Evolutionary conservation across 2,797 vertebrate species (phyloP).

Genomic region (Eupleurogrammus muticus): DNA sequence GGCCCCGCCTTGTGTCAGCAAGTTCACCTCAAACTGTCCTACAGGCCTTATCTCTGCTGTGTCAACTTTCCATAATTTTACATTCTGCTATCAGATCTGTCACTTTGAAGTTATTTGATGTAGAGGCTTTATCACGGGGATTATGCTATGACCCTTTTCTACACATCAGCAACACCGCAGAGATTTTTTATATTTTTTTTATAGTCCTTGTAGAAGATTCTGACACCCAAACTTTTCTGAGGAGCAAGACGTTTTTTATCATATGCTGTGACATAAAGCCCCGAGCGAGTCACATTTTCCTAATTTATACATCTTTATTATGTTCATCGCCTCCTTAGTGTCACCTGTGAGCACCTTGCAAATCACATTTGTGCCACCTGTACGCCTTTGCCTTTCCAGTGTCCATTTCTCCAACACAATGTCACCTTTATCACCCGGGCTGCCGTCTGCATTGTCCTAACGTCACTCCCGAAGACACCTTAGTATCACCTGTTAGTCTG

Average conservation of each 20-base stretch:
- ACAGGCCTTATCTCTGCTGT: constrained; percentile 6
- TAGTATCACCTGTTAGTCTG: constrained; percentile 75
- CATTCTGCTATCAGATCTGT: constrained; percentile 15
- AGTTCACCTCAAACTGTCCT: constrained; percentile 14
- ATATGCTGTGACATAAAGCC: background rate
- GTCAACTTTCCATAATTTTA: constrained; percentile 6
- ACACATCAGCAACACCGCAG: background rate
- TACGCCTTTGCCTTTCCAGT: constrained; percentile 19
- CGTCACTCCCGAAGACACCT: constrained; percentile 58
- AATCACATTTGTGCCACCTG: constrained; percentile 48
- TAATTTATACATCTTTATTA: background rate
- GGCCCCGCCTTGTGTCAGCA: too few species aligned
- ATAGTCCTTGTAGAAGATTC: too few species aligned
- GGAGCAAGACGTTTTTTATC: too few species aligned
- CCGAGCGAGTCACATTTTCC: background rate
- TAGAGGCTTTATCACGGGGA: background rate
- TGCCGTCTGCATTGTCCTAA: constrained; percentile 20
- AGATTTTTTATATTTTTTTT: too few species aligned
- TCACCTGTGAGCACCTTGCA: constrained; percentile 31
- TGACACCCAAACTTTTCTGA: too few species aligned
- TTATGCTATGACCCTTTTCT: background rate
- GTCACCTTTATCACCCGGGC: constrained; percentile 56
- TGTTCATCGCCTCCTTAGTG: constrained; percentile 8
- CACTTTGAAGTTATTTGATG: constrained; percentile 9
- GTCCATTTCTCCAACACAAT: constrained; percentile 32